Evolutionary conservation across 2,888 invertebrate genomes (phyloP), one percentile per base, ranked within the genome.

Genomic region (Ichneumoninae sp.): DNA sequence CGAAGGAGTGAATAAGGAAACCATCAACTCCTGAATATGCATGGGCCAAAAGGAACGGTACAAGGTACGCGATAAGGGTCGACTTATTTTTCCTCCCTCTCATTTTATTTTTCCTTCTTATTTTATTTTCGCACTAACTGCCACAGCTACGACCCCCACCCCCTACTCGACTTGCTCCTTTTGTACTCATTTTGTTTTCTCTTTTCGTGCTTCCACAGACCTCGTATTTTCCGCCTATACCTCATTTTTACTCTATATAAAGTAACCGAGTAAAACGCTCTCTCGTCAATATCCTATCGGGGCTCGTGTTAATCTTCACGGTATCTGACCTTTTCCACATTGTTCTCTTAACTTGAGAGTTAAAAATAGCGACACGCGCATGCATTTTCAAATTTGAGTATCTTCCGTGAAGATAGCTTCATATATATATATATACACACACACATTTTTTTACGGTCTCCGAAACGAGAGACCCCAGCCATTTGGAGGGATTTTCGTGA

Each of bases 51-150:
- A 91, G 91, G 89, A 90, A 92, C 90, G 90, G 90, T 90, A 91
- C 90, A 88, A 89, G 90, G 75, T 63, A 90, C 89, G 92, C 92
- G 93, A 93, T 92, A 92, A 93, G 92, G 91, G 92, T 88, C 93
- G 91, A 92, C 92, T 93, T 93, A 92, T 92, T 93, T 93, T 92
- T 91, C 91, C 92, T 92, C 91, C 90, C 91, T 92, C 91, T 91
- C 91, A 88, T 92, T 92, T 91, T 85, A 88, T 89, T 89, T 88
- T 89, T 89, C 89, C 83, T 91, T 90, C 91, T 92, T 92, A 92
- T 92, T 92, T 93, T 92, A 92, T 92, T 93, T 92, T 88, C 88
- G 90, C 89, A 91, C 91, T 92, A 92, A 93, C 93, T 91, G 91
- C 91, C 89, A 89, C 91, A 88, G 89, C 89, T 85, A 85, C 87